Base-by-base conservation (phyloP, 2,797 vertebrate species). In the Malurus leucopterus region DNA sequence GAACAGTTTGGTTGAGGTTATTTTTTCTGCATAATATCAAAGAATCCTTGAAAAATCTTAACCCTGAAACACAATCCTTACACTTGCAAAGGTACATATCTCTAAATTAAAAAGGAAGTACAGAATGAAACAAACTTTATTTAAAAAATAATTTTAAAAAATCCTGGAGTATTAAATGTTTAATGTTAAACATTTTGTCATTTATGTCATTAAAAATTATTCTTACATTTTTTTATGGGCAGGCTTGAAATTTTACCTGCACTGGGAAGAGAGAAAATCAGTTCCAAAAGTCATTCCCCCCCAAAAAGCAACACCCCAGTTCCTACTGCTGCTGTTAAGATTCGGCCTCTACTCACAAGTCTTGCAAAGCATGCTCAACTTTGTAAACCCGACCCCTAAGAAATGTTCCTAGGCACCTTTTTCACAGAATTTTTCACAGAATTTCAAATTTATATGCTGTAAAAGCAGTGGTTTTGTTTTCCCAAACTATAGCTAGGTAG, bases 301-400 rank as follows among this genome's bases (percentile, higher is more conserved):
- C 19, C 22, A 34, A 71, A 57, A 77, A 62, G 8, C 6, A 14
- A 14, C 13, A 23, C 29, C 7, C 12, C 19, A 43, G 5, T 14
- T 65, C 27, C 17, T 44, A 7, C 24, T 57, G 9, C 13, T 71
- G 13, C 47, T 51, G 5, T 19, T 17, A 36, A 40, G 32, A 16
- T 50, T 54, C 74, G 40, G 3, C 11, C 14, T 69, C 41, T 23
- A 12, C 26, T 62, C 18, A 21, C 5, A 8, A 15, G 8, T 6
- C 30, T 49, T n/a, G 30, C 12, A 55, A 29, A 77, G 3, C 22
- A 43, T n/a, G 27, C 19, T 74, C 26, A 14, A 9, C 15, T 40
- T 43, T 47, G 13, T 13, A 65, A 61, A 50, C 3, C 14, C 46
- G 16, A 34, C 11, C 0, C 1, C 2, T 4, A 54, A 22, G 11